Evolutionary conservation across 2,797 vertebrate genomes (phyloP).

Genomic region (Acanthiza pusilla): DNA sequence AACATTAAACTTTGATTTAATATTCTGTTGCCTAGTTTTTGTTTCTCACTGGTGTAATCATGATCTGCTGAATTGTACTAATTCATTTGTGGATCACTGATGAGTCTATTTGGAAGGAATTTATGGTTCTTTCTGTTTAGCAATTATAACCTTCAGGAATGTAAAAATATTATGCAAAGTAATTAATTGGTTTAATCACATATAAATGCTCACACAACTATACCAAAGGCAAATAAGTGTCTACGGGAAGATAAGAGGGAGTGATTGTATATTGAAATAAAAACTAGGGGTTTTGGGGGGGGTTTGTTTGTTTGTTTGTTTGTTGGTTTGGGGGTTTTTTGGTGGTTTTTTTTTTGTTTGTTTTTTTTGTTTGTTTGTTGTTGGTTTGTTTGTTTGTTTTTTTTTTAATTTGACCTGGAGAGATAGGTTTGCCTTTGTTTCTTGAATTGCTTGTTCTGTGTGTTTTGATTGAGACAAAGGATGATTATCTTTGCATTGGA

Average conservation of each 20-base stretch:
- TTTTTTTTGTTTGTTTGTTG: no score
- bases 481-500: neutral
- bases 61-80: neutral
- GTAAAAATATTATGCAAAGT: neutral
- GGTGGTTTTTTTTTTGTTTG: no score
- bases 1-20: slow-evolving; percentile 25
- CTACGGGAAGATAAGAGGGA: neutral
- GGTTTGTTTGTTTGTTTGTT: no score
- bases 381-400: neutral
- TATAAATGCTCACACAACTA: neutral
- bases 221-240: neutral
- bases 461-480: neutral
- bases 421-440: neutral
- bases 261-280: neutral
- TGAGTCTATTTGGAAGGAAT: neutral
- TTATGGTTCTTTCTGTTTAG: slow-evolving; percentile 17
- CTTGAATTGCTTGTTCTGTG: neutral
- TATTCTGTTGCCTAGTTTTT: neutral
- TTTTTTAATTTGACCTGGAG: neutral
- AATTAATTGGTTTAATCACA: neutral
- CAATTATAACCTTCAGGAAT: slow-evolving; percentile 32
- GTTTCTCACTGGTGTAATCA: neutral
- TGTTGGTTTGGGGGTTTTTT: neutral
- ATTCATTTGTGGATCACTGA: slow-evolving; percentile 10
- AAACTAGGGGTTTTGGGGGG: neutral